Evolutionary conservation across 1,140 invertebrate species (phyloP).

Genomic region (Drosophila lacertosa): DNA sequence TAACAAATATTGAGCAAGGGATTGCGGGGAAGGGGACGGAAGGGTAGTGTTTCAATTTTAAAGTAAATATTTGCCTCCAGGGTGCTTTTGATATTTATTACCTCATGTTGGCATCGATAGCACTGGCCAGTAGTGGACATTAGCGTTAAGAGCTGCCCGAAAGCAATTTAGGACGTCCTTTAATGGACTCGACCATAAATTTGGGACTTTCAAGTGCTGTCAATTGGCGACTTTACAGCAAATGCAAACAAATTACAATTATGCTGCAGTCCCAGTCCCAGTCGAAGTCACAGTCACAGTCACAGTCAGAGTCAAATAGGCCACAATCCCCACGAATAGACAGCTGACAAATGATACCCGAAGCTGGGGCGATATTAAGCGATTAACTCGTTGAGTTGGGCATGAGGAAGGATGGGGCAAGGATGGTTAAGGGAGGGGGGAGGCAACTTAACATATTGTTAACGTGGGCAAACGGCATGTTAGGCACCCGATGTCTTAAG

Average conservation of each 20-base stretch:
- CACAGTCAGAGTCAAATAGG: conserved; percentile 12
- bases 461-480: conserved; percentile 71
- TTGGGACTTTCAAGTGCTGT: conserved; percentile 55
- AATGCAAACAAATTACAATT: conserved; percentile 79
- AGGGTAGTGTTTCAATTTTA: conserved; percentile 69
- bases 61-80: conserved; percentile 83
- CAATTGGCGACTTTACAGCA: conserved; percentile 50
- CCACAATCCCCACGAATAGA: conserved; percentile 36
- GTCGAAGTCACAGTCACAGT: no score
- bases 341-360: conserved; percentile 74
- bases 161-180: conserved; percentile 60
- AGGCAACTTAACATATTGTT: conserved; percentile 79
- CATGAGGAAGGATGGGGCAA: background rate
- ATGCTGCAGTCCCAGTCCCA: conserved; percentile 48
- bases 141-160: conserved; percentile 56
- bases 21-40: background rate
- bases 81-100: conserved; percentile 84
- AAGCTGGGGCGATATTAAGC: conserved; percentile 64
- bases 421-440: background rate
- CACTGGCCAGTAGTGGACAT: conserved; percentile 66
- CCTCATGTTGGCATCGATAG: conserved; percentile 38
- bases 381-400: conserved; percentile 77
- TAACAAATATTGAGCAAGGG: conserved; percentile 58
- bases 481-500: conserved; percentile 64
- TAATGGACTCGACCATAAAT: conserved; percentile 70